Percentiles rank a stretch among this genome's conserved stretches.
Conservation (phyloP, 2,113 vertebrate species). For the Gila orcuttii region DNA sequence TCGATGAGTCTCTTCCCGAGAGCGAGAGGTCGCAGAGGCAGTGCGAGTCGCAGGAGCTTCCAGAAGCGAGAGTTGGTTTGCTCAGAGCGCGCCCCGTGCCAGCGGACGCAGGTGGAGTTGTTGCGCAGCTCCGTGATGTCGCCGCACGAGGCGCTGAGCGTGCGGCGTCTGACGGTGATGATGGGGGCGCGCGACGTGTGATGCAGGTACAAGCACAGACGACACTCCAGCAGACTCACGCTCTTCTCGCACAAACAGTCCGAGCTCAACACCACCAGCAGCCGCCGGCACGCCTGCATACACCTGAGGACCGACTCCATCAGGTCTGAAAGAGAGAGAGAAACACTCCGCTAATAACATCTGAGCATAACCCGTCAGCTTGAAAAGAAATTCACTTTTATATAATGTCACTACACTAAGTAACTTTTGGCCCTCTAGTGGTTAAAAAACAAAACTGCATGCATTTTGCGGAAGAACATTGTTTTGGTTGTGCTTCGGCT, state of each 20-base stretch:
- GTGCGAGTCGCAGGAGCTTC: slow-evolving; percentile 83
- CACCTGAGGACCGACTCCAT: slow-evolving; percentile 83
- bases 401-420: no score
- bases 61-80: slow-evolving; percentile 82
- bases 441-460: no score
- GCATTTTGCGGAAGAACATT: no score
- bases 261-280: slow-evolving; percentile 86
- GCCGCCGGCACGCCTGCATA: slow-evolving; percentile 88
- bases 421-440: no score
- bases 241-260: slow-evolving; percentile 86
- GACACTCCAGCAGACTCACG: slow-evolving; percentile 89
- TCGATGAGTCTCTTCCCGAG: slow-evolving; percentile 82
- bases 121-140: slow-evolving; percentile 82
- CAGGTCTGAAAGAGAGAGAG: slow-evolving; percentile 72
- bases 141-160: slow-evolving; percentile 72
- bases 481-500: no score
- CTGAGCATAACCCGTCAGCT: background rate
- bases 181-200: slow-evolving; percentile 78
- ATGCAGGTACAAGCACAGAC: slow-evolving; percentile 86
- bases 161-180: slow-evolving; percentile 79
- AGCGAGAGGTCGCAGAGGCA: slow-evolving; percentile 83
- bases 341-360: background rate
- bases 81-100: slow-evolving; percentile 84
- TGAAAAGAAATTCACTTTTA: no score
- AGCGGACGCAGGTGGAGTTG: slow-evolving; percentile 75